Evolutionary conservation across 2,113 vertebrate species (phyloP).

Genomic region (Sclerurus mexicanus): DNA sequence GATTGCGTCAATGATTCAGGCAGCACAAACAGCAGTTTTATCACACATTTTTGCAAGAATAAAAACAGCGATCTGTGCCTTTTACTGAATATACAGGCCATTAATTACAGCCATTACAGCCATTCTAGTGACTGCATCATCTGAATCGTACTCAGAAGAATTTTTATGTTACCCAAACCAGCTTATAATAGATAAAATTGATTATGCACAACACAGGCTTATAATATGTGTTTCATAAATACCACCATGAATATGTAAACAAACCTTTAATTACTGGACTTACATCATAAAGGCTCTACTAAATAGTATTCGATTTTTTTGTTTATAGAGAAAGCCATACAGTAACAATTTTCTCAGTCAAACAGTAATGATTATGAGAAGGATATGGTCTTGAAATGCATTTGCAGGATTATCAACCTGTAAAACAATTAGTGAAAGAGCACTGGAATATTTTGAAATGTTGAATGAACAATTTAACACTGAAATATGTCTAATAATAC

Average conservation of each 20-base stretch:
- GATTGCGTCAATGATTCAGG: background rate
- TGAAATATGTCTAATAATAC: background rate
- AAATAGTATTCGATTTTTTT: background rate
- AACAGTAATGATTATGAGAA: background rate
- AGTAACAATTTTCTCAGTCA: background rate
- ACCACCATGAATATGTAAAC: background rate
- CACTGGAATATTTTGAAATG: background rate
- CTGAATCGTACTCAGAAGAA: background rate
- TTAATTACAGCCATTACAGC: background rate
- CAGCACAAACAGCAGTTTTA: background rate
- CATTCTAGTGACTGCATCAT: background rate
- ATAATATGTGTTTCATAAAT: background rate
- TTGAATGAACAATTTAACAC: background rate
- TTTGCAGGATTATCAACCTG: background rate
- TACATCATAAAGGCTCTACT: background rate
- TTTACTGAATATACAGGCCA: background rate
- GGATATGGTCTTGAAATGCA: background rate
- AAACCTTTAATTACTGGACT: background rate
- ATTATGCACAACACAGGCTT: background rate
- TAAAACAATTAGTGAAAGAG: background rate
- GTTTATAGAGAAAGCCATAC: background rate
- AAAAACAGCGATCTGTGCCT: background rate
- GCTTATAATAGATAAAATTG: background rate
- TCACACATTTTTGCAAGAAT: background rate
- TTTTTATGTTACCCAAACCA: conserved; percentile 18